phyloP scores from a whole-genome alignment of 2,797 vertebrate species.

The Bovichtus diacanthus region DNA sequence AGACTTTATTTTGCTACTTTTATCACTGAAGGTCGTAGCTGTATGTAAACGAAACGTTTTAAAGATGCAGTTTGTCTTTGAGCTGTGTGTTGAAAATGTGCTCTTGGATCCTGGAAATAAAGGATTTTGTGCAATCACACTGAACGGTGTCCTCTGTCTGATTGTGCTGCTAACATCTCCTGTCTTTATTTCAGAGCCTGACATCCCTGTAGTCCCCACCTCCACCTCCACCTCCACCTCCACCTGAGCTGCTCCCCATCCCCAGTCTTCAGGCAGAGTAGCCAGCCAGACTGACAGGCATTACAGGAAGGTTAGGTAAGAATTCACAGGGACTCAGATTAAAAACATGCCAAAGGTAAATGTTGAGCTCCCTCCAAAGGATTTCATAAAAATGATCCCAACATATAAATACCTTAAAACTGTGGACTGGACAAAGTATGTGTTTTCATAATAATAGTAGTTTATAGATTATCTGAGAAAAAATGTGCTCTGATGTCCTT shows the following conservation, averaged over 20 bases:
- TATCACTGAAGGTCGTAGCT: slow-evolving; percentile 65
- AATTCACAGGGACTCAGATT: slow-evolving; percentile 1
- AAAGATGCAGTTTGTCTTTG: slow-evolving; percentile 67
- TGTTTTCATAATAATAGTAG: background rate
- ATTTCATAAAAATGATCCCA: no score
- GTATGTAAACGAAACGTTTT: slow-evolving; percentile 38
- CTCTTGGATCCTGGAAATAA: slow-evolving; percentile 79
- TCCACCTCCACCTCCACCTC: background rate
- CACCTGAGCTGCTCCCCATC: slow-evolving; percentile 14
- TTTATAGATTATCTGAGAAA: no score
- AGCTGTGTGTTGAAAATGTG: slow-evolving; percentile 71
- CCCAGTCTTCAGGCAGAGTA: slow-evolving; percentile 7
- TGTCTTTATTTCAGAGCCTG: slow-evolving; percentile 33
- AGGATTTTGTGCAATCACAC: slow-evolving; percentile 80
- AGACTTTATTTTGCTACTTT: slow-evolving; percentile 71
- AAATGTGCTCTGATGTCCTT: no score
- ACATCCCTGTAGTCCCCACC: background rate
- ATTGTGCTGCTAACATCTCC: background rate
- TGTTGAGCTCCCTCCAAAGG: background rate
- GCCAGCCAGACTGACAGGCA: slow-evolving; percentile 13
- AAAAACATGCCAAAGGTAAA: slow-evolving; percentile 1
- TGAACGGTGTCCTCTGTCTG: background rate
- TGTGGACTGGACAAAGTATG: no score
- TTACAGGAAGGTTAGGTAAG: slow-evolving; percentile 37
- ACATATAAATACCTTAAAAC: no score